Evolutionary conservation across 1,140 invertebrate genomes (phyloP).

Genomic region (Dreissena rostriformis): DNA sequence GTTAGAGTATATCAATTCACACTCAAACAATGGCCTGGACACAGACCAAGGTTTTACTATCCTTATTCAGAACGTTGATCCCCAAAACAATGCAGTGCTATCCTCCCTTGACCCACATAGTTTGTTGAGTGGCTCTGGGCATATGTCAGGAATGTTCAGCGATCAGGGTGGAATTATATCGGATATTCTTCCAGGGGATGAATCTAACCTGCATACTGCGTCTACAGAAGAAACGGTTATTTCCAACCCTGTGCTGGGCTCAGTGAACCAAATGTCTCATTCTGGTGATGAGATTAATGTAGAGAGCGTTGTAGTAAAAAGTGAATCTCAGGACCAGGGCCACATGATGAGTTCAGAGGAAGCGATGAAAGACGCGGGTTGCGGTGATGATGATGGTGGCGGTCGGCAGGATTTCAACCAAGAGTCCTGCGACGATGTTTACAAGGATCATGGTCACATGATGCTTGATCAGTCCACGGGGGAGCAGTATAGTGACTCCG

Average conservation of each 20-base stretch:
- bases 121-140: conserved; percentile 23
- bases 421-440: conserved; percentile 21
- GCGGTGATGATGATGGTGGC: no score
- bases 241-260: not conserved
- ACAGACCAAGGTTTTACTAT: conserved; percentile 46
- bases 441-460: conserved; percentile 34
- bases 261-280: no score
- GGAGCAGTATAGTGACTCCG: conserved; percentile 31
- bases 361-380: no score
- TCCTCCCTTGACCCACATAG: conserved; percentile 27
- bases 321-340: no score
- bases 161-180: conserved; percentile 39
- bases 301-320: no score
- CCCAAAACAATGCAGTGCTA: conserved; percentile 24
- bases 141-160: conserved; percentile 22
- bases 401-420: no score
- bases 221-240: not conserved
- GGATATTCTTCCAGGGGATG: conserved; percentile 32
- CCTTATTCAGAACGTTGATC: conserved; percentile 50
- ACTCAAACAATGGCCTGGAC: conserved; percentile 19
- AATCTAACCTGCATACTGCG: conserved; percentile 25
- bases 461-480: conserved; percentile 34
- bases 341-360: no score
- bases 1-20: conserved; percentile 42
- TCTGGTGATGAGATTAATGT: no score